Evolutionary conservation across 2,797 vertebrate species (phyloP), one percentile per base, ranked within the genome.

Genomic region (Sebastiscus albofasciatus): DNA sequence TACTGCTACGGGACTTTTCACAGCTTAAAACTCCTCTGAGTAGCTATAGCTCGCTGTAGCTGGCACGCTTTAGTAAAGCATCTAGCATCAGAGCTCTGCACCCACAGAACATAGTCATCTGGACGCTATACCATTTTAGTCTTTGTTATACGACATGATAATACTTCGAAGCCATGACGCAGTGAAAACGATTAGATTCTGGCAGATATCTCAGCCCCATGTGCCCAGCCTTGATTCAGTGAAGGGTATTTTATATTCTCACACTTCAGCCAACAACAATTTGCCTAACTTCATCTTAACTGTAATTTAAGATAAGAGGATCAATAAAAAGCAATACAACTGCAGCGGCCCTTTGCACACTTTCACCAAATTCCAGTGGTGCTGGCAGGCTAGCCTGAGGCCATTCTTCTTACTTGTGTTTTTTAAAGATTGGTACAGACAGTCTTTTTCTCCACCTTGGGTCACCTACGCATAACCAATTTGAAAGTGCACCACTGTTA

Each of bases 291-390:
- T 61, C 29, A 75, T 81, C 36, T 73, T 62, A 46, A 75, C 62
- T 65, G 36, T 75, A 90, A 81, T 87, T 82, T 83, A 67, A 85
- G 65, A 86, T 80, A 85, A 85, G 66, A 16, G 13, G 68, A 77
- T 85, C 72, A 72, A 80, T 85, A 54, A 71, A 83, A 81, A 81
- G 34, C 49, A 65, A 49, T 85, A 42, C 55, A 67, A 67, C 68
- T 77, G 59, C 36, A 26, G 11, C 70, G 68, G 65, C 58, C n/a
- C n/a, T 54, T 74, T 81, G 22, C 71, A 67, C 36, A 58, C 39
- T 71, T 80, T 76, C 3, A 72, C 60, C 68, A 78, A 75, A 81
- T 34, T 73, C 31, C 27, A 60, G 52, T 33, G n/a, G 42, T 65
- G 59, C 54, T 46, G 36, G 3, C 39, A 62, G 66, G 29, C 11